phyloP scores from a whole-genome alignment of 1,140 invertebrate species.

The Bombus confusus region DNA sequence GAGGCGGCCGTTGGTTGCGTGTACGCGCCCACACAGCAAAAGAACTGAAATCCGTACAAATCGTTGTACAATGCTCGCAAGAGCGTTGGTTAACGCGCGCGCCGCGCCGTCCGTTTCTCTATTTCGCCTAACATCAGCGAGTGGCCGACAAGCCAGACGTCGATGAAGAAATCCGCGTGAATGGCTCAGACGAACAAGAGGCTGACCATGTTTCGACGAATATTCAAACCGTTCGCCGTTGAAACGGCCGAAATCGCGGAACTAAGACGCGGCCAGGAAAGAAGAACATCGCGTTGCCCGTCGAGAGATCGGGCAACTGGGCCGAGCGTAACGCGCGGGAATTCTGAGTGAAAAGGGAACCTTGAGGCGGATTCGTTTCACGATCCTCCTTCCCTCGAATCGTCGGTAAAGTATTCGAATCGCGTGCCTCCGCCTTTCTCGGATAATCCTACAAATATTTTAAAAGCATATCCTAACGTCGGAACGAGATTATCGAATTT shows the following conservation, averaged over 20 bases:
- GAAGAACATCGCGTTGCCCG: background rate
- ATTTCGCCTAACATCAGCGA: constrained; percentile 6
- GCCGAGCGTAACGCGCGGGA: constrained; percentile 16
- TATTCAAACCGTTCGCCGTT: constrained; percentile 5
- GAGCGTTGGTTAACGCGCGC: constrained; percentile 34
- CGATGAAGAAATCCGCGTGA: constrained; percentile 40
- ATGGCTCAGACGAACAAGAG: constrained; percentile 32
- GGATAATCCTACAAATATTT: constrained; percentile 11
- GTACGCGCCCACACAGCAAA: constrained; percentile 44
- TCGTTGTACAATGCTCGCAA: constrained; percentile 41
- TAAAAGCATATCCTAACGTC: too few species aligned
- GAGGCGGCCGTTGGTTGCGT: constrained; percentile 29
- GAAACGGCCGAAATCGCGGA: constrained; percentile 21
- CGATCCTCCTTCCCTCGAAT: background rate
- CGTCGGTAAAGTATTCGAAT: background rate
- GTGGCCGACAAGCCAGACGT: constrained; percentile 25
- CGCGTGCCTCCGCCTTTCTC: background rate
- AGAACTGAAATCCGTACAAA: constrained; percentile 50
- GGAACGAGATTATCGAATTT: background rate
- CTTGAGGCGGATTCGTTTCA: background rate
- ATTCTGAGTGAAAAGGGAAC: background rate
- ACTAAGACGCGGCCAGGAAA: constrained; percentile 41
- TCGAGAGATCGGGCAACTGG: constrained; percentile 27
- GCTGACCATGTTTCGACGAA: constrained; percentile 21
- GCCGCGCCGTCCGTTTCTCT: constrained; percentile 19